These are phyloP conservation scores for Pteropus rufus DNA, from an alignment of 2,797 vertebrate genomes.

Conservation along the genomic window DNA sequence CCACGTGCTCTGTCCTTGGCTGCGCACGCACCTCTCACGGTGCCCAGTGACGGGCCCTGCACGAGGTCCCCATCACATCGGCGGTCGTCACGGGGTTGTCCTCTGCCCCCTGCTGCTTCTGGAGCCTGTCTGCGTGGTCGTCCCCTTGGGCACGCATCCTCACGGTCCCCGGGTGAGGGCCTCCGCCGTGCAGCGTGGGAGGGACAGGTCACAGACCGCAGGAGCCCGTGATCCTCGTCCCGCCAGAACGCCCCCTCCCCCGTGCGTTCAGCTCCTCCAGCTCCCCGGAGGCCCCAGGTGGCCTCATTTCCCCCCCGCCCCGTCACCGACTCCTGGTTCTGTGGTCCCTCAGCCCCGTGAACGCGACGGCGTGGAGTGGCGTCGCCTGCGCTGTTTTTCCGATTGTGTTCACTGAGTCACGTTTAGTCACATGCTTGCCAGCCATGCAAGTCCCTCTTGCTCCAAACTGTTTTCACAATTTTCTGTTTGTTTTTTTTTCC, in stretches of 20 bases:
- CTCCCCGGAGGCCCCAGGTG: neutral
- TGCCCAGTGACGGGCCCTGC: neutral
- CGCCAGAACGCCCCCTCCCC: neutral
- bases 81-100: neutral
- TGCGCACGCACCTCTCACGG: neutral
- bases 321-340: no score
- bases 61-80: accelerated
- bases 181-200: accelerated
- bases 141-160: neutral
- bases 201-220: accelerated
- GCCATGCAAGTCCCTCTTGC: neutral
- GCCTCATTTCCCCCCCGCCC: neutral
- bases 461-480: neutral
- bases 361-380: no score
- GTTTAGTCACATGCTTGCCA: neutral
- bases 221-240: no score
- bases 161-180: accelerated
- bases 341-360: no score
- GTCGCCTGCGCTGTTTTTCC: no score
- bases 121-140: neutral
- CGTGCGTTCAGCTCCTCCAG: accelerated
- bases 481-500: neutral
- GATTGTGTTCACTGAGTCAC: neutral
- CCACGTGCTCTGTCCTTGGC: no score
- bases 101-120: accelerated